Evolutionary conservation across 2,113 vertebrate genomes (phyloP).

Genomic region (Otus sunia): DNA sequence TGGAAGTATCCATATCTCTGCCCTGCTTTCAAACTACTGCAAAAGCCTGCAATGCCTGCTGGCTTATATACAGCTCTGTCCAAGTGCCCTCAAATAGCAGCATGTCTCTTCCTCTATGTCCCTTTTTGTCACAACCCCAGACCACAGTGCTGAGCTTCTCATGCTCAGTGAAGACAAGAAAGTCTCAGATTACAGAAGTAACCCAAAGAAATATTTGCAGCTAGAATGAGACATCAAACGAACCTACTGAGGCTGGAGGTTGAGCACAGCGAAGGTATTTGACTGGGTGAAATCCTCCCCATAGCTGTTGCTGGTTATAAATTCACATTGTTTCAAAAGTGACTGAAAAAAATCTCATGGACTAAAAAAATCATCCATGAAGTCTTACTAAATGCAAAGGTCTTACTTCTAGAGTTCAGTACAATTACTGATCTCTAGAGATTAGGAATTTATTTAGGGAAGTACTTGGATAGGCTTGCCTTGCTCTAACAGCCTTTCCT

Average conservation of each 20-base stretch:
- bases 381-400: neutral
- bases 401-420: neutral
- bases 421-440: neutral
- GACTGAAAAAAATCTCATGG: neutral
- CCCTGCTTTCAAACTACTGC: neutral
- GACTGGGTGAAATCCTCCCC: neutral
- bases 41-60: neutral
- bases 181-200: neutral
- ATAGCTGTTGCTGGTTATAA: neutral
- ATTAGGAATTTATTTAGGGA: neutral
- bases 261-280: neutral
- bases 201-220: neutral
- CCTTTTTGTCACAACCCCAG: neutral
- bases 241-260: neutral
- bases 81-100: neutral
- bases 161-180: neutral
- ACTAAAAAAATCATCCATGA: neutral
- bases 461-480: neutral
- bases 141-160: neutral
- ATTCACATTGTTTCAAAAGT: neutral
- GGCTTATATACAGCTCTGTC: neutral
- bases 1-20: neutral
- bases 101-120: neutral
- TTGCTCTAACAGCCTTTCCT: neutral
- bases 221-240: neutral